Percentiles rank a stretch among this genome's conserved stretches.
Conservation (phyloP, 2,797 vertebrate genomes). For the Schizopygopsis pylzovi region DNA sequence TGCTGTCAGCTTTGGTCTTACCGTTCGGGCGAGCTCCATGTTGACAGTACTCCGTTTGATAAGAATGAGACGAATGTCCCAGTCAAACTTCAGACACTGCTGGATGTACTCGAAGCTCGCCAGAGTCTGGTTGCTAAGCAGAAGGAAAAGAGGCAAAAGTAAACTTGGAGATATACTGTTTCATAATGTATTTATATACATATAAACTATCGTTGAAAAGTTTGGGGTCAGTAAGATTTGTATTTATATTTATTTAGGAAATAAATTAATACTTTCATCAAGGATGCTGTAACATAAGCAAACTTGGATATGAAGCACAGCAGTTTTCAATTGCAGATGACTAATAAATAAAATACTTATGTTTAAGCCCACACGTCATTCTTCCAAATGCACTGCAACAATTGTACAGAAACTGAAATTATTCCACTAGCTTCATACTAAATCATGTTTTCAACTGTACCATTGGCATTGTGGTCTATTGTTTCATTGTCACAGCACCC, state of each 20-base stretch:
- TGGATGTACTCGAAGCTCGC: slow-evolving; percentile 91
- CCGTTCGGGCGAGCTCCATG: slow-evolving; percentile 84
- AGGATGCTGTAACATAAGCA: neutral
- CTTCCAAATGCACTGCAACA: neutral
- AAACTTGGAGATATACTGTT: neutral
- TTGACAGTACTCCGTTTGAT: slow-evolving; percentile 77
- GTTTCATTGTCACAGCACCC: slow-evolving; percentile 26
- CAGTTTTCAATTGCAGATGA: neutral
- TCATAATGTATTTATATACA: neutral
- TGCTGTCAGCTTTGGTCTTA: slow-evolving; percentile 63
- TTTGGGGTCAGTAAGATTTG: neutral
- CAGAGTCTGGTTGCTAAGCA: slow-evolving; percentile 84
- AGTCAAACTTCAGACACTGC: slow-evolving; percentile 90
- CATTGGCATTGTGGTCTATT: slow-evolving; percentile 10
- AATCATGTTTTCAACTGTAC: neutral
- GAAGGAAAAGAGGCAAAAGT: slow-evolving; percentile 56
- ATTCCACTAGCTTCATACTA: neutral
- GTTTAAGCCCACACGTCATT: neutral
- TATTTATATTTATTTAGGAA: neutral
- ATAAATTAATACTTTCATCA: neutral
- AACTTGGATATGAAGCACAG: neutral
- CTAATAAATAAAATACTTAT: neutral
- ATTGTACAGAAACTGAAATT: neutral
- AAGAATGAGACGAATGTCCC: slow-evolving; percentile 87
- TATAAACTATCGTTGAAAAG: too few species aligned